phyloP scores from a whole-genome alignment of 2,797 vertebrate genomes.

The Glossophaga mutica region DNA sequence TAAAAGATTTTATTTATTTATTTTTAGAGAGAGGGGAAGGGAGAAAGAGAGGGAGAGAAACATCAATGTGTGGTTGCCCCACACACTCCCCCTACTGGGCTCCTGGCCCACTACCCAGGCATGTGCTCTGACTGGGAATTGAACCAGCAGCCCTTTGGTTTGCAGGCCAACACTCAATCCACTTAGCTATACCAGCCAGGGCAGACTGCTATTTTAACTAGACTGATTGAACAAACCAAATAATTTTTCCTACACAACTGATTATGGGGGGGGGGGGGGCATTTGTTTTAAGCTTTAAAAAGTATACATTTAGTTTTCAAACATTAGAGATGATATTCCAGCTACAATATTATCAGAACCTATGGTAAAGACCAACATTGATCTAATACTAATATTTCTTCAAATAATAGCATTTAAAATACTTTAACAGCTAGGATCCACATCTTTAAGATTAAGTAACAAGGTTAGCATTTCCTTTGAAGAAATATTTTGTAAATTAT shows the following conservation, averaged over 20 bases:
- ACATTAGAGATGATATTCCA: neutral
- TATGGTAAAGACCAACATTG: neutral
- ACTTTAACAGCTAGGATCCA: neutral
- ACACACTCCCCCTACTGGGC: too few relatives aligned
- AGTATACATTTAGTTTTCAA: neutral
- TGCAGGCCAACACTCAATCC: too few relatives aligned
- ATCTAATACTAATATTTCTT: neutral
- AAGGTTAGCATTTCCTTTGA: neutral
- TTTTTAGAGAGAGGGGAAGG: too few relatives aligned
- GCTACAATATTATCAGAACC: neutral
- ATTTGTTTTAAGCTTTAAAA: neutral
- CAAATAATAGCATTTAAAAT: neutral
- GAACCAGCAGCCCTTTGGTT: too few relatives aligned
- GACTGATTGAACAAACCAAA: neutral
- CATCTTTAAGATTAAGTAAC: neutral
- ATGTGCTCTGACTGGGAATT: too few relatives aligned
- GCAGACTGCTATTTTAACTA: neutral
- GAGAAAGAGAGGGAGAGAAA: too few relatives aligned
- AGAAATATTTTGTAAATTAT: neutral
- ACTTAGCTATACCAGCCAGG: too few relatives aligned
- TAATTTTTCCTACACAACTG: neutral
- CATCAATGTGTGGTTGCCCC: too few relatives aligned
- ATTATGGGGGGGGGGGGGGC: neutral
- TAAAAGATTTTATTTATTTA: too few relatives aligned
- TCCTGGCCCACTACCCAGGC: too few relatives aligned